Conservation (phyloP, 2,888 invertebrate species). For the Chymomyza caudatula region DNA sequence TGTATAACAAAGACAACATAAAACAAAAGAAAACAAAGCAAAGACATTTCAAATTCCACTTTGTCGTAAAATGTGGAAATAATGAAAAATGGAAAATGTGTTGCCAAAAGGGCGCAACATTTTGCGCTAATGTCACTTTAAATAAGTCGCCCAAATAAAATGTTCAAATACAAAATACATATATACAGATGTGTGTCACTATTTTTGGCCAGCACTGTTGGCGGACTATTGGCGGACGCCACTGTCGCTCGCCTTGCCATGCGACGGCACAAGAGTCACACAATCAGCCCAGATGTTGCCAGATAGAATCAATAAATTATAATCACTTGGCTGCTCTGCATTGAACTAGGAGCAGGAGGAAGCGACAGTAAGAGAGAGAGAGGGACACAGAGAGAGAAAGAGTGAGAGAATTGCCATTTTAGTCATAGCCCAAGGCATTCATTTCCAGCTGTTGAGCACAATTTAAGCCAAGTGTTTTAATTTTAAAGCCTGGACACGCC, state of each 20-base stretch:
- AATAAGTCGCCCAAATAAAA: conserved; percentile 1
- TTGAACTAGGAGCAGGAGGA: no score
- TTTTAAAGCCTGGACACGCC: conserved; percentile 28
- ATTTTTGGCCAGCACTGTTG: conserved; percentile 3
- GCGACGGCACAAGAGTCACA: not conserved
- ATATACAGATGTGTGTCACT: not conserved
- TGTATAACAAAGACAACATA: conserved; percentile 26
- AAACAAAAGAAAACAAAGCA: not conserved
- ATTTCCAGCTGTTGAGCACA: conserved; percentile 67
- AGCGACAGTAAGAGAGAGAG: no score
- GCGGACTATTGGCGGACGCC: not conserved
- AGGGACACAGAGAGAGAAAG: not conserved
- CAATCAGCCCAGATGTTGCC: conserved; percentile 43
- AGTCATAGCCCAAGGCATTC: conserved; percentile 26
- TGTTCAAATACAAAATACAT: not conserved
- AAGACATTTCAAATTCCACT: conserved; percentile 62
- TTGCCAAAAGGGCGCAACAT: conserved; percentile 52
- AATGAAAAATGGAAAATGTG: conserved; percentile 45
- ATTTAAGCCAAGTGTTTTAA: conserved; percentile 64
- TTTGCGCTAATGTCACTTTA: conserved; percentile 38
- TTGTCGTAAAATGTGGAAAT: conserved; percentile 62
- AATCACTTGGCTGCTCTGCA: conserved; percentile 29
- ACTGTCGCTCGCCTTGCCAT: not conserved
- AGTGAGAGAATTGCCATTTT: not conserved
- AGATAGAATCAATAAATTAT: conserved; percentile 55